Conservation (phyloP, 2,797 vertebrate genomes). For the Anableps anableps region DNA sequence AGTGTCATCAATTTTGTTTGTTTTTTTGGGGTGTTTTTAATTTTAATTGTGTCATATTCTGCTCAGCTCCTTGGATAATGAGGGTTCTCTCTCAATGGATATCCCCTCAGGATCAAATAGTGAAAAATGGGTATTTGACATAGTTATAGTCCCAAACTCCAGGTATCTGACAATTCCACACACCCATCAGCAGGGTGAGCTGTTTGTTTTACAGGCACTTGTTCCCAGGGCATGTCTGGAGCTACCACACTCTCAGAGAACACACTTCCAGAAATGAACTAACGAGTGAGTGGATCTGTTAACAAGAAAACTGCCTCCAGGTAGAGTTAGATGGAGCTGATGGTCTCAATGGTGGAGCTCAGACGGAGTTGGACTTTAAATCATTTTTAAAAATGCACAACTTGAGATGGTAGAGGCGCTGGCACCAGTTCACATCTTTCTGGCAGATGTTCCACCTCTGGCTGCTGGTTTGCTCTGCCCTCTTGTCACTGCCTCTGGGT, state of each 20-base stretch:
- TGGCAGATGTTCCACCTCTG: neutral
- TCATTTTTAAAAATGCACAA: neutral
- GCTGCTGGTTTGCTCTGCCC: neutral
- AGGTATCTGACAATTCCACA: neutral
- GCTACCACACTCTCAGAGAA: neutral
- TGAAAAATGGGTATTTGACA: neutral
- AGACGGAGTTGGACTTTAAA: neutral
- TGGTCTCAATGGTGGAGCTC: neutral
- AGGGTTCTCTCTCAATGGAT: neutral
- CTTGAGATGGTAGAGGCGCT: neutral
- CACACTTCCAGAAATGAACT: neutral
- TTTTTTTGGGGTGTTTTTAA: neutral
- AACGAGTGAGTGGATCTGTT: slow-evolving; percentile 30
- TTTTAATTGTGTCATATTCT: neutral
- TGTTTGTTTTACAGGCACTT: slow-evolving; percentile 27
- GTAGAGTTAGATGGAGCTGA: neutral
- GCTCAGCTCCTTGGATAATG: neutral
- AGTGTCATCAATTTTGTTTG: neutral
- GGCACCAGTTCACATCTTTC: neutral
- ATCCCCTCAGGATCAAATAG: no score
- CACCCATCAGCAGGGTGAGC: neutral
- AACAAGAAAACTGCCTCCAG: slow-evolving; percentile 16
- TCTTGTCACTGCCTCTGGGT: neutral
- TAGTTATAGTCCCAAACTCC: no score
- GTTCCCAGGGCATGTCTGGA: slow-evolving; percentile 10